Evolutionary conservation across 1,140 invertebrate genomes (phyloP).

Genomic region (Scaptomyza graminum): DNA sequence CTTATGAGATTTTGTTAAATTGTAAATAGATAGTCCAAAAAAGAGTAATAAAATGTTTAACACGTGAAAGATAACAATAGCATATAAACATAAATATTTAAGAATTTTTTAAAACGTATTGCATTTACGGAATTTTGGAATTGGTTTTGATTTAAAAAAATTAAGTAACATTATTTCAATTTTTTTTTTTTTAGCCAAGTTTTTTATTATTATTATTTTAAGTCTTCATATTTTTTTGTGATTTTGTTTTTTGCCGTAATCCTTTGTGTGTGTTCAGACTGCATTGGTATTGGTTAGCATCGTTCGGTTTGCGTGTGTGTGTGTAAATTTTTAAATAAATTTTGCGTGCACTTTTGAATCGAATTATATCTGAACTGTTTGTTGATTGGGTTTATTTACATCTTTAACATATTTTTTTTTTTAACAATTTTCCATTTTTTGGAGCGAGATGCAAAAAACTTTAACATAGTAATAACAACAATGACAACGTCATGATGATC

Average conservation of each 20-base stretch:
- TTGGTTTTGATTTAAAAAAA: conserved; percentile 11
- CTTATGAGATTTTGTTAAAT: conserved; percentile 38
- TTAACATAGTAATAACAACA: conserved; percentile 52
- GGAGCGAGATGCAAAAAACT: conserved; percentile 17
- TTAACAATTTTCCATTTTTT: conserved; percentile 42
- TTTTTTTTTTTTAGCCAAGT: conserved; percentile 10
- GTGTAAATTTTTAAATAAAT: conserved; percentile 15
- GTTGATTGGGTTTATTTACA: conserved; percentile 14
- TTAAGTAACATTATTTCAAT: conserved; percentile 2
- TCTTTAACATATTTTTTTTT: conserved; percentile 48
- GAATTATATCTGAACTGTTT: not conserved
- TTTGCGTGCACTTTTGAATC: conserved; percentile 41
- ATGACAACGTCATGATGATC: conserved; percentile 44
- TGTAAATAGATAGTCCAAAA: not conserved
- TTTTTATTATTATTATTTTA: conserved; percentile 1
- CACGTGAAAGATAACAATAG: conserved; percentile 30
- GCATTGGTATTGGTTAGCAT: conserved; percentile 41
- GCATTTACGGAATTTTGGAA: conserved; percentile 37
- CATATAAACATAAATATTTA: conserved; percentile 21
- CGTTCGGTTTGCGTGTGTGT: conserved; percentile 14
- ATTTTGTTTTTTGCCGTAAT: conserved; percentile 18
- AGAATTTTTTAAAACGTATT: conserved; percentile 30
- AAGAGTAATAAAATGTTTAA: conserved; percentile 6
- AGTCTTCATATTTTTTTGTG: conserved; percentile 3
- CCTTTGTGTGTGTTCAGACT: conserved; percentile 32